A percentile compares a stretch with the other conserved stretches of the same genome.
phyloP scores from a whole-genome alignment of 2,113 vertebrate genomes.

The Pseudorectes ferrugineus region DNA sequence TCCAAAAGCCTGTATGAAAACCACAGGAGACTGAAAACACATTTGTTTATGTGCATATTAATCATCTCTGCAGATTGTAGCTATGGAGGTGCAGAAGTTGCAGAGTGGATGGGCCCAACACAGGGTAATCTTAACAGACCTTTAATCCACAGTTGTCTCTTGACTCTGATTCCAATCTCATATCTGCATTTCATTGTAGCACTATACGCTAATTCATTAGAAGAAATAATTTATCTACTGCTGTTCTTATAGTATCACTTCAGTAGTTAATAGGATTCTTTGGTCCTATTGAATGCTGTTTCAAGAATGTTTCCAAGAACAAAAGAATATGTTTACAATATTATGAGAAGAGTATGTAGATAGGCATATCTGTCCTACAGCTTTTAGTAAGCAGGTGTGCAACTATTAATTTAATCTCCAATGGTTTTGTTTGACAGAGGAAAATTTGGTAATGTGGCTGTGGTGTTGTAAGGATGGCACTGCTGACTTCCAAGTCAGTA shows the following conservation, averaged over 20 bases:
- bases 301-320: background rate
- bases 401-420: background rate
- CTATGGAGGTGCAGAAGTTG: background rate
- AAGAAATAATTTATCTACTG: background rate
- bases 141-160: background rate
- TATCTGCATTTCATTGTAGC: background rate
- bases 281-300: background rate
- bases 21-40: background rate
- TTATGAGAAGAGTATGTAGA: background rate
- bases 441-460: background rate
- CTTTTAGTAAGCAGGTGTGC: background rate
- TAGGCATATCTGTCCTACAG: background rate
- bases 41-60: background rate
- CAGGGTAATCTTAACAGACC: background rate
- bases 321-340: slow-evolving; percentile 2
- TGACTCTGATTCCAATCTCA: background rate
- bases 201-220: background rate
- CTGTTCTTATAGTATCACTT: background rate
- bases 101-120: background rate
- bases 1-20: background rate
- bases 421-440: background rate
- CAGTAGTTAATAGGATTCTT: background rate
- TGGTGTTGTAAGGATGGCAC: background rate
- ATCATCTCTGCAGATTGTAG: background rate
- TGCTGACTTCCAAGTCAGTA: background rate